Percentiles rank a stretch among this genome's conserved stretches.
Conservation (phyloP, 1,140 invertebrate species). For the Cherax quadricarinatus region DNA sequence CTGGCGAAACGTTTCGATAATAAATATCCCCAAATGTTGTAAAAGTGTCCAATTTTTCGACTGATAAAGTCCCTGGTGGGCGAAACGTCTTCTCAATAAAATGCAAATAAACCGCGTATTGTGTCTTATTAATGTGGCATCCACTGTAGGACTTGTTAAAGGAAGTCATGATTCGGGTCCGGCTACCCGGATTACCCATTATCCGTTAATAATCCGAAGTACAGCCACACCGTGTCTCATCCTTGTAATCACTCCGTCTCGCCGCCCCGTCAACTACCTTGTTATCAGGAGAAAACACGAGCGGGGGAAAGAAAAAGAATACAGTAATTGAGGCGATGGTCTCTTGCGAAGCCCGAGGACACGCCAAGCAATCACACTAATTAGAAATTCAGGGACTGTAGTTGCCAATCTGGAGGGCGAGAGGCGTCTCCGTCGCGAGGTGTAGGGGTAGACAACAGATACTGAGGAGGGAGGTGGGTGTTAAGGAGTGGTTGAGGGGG, state of each 20-base stretch:
- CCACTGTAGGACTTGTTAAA: too few relatives aligned
- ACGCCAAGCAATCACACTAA: background rate
- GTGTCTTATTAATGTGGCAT: too few relatives aligned
- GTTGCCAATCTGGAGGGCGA: background rate
- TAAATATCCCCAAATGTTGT: too few relatives aligned
- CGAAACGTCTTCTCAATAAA: too few relatives aligned
- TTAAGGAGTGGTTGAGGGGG: background rate
- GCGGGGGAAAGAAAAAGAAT: background rate
- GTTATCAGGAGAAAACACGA: background rate
- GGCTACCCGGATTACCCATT: background rate
- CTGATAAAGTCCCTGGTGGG: too few relatives aligned
- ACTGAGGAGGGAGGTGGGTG: too few relatives aligned
- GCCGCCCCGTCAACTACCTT: too few relatives aligned
- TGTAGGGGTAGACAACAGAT: background rate
- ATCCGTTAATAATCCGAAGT: background rate
- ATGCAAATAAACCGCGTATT: too few relatives aligned
- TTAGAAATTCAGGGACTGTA: background rate
- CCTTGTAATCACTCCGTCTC: background rate
- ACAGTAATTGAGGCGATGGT: too few relatives aligned
- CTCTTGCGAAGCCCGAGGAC: background rate
- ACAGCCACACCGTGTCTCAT: background rate
- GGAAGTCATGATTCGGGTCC: too few relatives aligned
- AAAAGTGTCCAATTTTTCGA: too few relatives aligned
- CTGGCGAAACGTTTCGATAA: too few relatives aligned
- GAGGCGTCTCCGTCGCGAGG: background rate